Evolutionary conservation across 2,113 vertebrate genomes (phyloP).

Genomic region (Anarrhichthys ocellatus): DNA sequence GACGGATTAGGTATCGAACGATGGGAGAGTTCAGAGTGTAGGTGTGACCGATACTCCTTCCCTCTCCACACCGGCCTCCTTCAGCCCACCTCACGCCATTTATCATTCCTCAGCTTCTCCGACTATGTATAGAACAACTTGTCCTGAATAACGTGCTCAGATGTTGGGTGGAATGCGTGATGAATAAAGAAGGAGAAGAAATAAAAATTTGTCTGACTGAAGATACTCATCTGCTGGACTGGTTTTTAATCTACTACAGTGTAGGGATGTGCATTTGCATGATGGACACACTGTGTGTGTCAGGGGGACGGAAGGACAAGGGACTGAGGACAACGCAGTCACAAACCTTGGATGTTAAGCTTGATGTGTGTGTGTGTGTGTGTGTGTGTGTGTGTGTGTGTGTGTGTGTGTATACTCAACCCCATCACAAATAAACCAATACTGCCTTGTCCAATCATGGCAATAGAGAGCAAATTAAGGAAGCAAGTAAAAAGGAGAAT

Average conservation of each 20-base stretch:
- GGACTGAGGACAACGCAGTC: slow-evolving; percentile 3
- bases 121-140: slow-evolving; percentile 70
- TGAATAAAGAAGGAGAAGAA: slow-evolving; percentile 12
- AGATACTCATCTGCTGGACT: neutral
- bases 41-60: slow-evolving; percentile 6
- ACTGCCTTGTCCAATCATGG: slow-evolving; percentile 4
- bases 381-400: too few relatives aligned
- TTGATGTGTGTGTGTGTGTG: too few relatives aligned
- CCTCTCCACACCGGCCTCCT: neutral
- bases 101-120: slow-evolving; percentile 50
- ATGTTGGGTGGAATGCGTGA: slow-evolving; percentile 21
- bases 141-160: slow-evolving; percentile 58
- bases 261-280: slow-evolving; percentile 19
- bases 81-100: slow-evolving; percentile 46
- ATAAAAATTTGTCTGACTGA: neutral
- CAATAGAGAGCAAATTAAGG: slow-evolving; percentile 27
- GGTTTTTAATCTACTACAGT: neutral
- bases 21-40: slow-evolving; percentile 36
- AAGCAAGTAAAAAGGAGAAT: slow-evolving; percentile 5
- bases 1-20: slow-evolving; percentile 58
- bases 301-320: neutral
- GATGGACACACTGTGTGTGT: neutral
- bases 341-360: slow-evolving; percentile 1
- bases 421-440: slow-evolving; percentile 26
- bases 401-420: neutral